Conservation (phyloP, 2,113 vertebrate species). For the Capra hircus region DNA sequence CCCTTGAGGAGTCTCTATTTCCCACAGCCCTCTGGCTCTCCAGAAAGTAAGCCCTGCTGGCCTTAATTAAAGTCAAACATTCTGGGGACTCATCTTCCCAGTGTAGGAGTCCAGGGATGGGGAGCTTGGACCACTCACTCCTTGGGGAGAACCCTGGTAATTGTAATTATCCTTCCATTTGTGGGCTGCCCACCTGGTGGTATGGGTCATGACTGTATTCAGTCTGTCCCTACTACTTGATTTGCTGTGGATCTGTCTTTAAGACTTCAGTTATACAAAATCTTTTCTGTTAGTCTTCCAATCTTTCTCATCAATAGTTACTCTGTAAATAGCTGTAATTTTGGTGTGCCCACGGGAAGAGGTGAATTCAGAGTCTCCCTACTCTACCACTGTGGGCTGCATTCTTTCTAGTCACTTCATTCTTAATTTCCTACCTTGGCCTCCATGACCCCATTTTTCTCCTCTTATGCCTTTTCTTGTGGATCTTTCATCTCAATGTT, state of each 20-base stretch:
- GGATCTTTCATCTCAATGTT: background rate
- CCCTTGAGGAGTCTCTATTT: background rate
- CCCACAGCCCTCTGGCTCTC: background rate
- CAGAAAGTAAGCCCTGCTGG: background rate
- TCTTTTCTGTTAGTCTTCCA: background rate
- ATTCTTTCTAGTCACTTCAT: background rate
- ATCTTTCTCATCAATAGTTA: background rate
- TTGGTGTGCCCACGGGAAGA: background rate
- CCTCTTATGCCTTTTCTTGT: background rate
- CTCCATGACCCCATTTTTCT: background rate
- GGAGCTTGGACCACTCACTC: background rate
- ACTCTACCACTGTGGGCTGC: background rate
- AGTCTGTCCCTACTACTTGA: background rate
- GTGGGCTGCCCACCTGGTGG: background rate
- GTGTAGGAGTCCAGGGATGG: background rate
- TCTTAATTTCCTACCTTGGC: background rate
- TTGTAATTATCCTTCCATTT: background rate
- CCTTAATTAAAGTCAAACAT: background rate
- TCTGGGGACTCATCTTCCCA: background rate
- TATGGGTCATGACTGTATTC: background rate
- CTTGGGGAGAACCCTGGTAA: background rate
- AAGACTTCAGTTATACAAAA: background rate
- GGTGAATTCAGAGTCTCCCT: background rate
- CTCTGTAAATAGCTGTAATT: background rate
- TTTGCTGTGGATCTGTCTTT: background rate